Evolutionary conservation across 2,888 invertebrate genomes (phyloP), one percentile per base, ranked within the genome.

Genomic region (Ditula angustiorana): DNA sequence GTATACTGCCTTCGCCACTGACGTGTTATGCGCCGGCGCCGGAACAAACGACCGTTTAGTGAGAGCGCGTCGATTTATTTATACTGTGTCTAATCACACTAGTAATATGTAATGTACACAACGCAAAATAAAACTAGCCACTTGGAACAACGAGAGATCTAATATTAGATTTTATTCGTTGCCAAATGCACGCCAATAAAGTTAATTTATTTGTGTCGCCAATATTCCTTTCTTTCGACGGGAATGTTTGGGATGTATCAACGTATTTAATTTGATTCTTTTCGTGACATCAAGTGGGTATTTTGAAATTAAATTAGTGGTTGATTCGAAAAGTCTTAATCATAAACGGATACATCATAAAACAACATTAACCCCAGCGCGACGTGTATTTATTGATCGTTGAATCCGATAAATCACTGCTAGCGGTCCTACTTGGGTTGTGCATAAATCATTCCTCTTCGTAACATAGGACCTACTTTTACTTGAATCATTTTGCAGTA

Each of bases 141-240:
- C 74, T 74, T 67, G 71, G 46, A 72, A 80, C 71, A 71, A 79
- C 74, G 71, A 46, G 41, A 78, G 79, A 74, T 80, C 82, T 85
- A 83, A 80, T 79, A 78, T 81, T 83, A 83, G 80, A 83, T 69
- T 74, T 77, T 72, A 79, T 75, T 73, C 71, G 71, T 73, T 85
- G 85, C 85, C 86, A 86, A 87, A 83, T 80, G 69, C 72, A 73
- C 74, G 72, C 78, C 76, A 73, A 80, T 80, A 74, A 67, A 71
- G 64, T 70, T 65, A 70, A 74, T 57, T 60, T 30, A 56, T 50
- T 50, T 33, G 30, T 57, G 41, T 44, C 41, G 41, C 13, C 52
- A 23, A 58, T 28, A 46, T 30, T 50, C 44, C 4, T 37, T 41
- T 35, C 11, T 58, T 47, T 62, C 49, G 8, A 28, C 16, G 11